Base-by-base conservation (phyloP, 2,888 invertebrate genomes). In the Bugulina stolonifera region DNA sequence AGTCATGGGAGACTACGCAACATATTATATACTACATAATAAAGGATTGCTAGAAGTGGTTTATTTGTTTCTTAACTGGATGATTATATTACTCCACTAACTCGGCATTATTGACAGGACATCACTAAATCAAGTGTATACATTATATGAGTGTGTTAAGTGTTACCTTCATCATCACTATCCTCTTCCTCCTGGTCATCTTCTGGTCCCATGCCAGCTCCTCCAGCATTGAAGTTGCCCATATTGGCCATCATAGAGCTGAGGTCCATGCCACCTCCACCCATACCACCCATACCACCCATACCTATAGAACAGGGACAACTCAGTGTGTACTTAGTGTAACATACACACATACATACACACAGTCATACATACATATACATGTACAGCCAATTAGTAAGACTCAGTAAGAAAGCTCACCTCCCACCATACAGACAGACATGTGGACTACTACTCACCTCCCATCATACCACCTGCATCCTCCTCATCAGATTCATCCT, bases 401-500 rank as follows among this genome's bases (percentile, higher is more conserved):
- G n/a, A n/a, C n/a, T n/a, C n/a, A n/a, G n/a, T n/a, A n/a, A n/a
- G n/a, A n/a, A n/a, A n/a, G n/a, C n/a, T n/a, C n/a, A n/a, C n/a
- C n/a, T n/a, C n/a, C n/a, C n/a, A n/a, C n/a, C n/a, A n/a, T n/a
- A n/a, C n/a, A n/a, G n/a, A n/a, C n/a, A n/a, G n/a, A n/a, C n/a
- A n/a, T n/a, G n/a, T n/a, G n/a, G n/a, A n/a, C n/a, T n/a, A n/a
- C n/a, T n/a, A n/a, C n/a, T n/a, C n/a, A 43, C 43, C 43, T 5
- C 43, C 43, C 10, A 5, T 18, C 5, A 5, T 18, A 43, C 43
- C 10, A 18, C 43, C 32, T 14, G 27, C 29, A 2, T 64, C 64
- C n/a, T 93, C 94, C 78, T 91, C 91, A 14, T 91, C 93, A 72
- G 92, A 93, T 75, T 96, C 96, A 81, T 93, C 93, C 86, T 98